A percentile compares a stretch with the other conserved stretches of the same genome.
Conservation (phyloP, 2,888 invertebrate genomes). For the Acrocyrtus sp. region DNA sequence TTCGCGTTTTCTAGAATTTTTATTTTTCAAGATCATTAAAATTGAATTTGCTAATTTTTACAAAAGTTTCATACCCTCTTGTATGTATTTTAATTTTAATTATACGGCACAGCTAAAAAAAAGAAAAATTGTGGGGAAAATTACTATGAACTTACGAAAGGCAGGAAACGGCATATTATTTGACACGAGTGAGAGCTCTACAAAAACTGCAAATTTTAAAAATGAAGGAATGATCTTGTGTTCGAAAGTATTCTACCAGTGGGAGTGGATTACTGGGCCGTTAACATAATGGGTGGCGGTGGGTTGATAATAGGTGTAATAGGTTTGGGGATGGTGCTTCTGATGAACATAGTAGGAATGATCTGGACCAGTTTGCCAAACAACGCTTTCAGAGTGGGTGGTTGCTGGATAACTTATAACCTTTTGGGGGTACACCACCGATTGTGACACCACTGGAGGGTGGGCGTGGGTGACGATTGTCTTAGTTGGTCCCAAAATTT, state of each 20-base stretch:
- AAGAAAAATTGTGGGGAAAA: neutral
- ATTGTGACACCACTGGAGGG: neutral
- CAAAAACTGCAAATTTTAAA: too few relatives aligned
- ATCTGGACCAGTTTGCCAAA: constrained; percentile 28
- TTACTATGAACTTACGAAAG: too few relatives aligned
- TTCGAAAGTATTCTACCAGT: constrained; percentile 8
- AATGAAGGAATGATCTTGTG: too few relatives aligned
- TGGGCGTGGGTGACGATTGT: constrained; percentile 13
- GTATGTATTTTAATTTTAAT: neutral
- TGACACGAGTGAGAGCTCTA: too few relatives aligned
- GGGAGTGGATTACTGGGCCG: neutral
- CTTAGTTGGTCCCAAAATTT: constrained; percentile 20
- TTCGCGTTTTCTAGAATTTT: too few relatives aligned
- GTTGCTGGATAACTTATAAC: constrained; percentile 3
- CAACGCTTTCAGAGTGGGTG: constrained; percentile 34
- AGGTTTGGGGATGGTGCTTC: constrained; percentile 13
- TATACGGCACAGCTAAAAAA: too few relatives aligned
- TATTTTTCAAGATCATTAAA: constrained; percentile 10
- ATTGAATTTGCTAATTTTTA: neutral
- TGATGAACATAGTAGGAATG: constrained; percentile 33
- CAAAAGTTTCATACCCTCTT: too few relatives aligned
- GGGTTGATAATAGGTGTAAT: constrained; percentile 25
- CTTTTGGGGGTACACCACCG: constrained; percentile 15
- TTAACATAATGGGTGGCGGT: constrained; percentile 3
- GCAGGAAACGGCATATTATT: too few relatives aligned